phyloP scores from a whole-genome alignment of 1,140 invertebrate genomes.

The Brachionus plicatilis region DNA sequence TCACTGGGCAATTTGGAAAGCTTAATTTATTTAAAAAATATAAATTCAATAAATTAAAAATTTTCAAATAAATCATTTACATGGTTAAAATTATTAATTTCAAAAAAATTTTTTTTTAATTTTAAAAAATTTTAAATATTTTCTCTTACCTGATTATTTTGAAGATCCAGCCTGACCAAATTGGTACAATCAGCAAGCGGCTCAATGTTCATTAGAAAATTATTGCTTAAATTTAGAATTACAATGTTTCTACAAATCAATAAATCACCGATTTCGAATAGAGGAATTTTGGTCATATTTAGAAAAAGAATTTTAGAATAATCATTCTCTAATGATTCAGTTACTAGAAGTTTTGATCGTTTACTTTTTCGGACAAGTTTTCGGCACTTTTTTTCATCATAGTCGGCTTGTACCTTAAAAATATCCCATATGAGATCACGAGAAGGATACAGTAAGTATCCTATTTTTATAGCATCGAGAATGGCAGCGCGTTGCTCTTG shows the following conservation, averaged over 20 bases:
- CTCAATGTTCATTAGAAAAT: constrained; percentile 51
- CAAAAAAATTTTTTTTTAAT: not conserved
- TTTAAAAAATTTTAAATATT: not conserved
- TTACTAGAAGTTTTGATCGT: not conserved
- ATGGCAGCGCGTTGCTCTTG: not conserved
- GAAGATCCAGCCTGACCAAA: constrained; percentile 51
- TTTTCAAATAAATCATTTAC: too few species aligned
- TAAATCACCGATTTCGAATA: constrained; percentile 47
- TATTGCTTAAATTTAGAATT: constrained; percentile 50
- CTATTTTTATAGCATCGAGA: constrained; percentile 13
- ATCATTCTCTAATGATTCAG: not conserved
- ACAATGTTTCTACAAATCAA: constrained; percentile 46
- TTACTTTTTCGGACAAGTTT: not conserved
- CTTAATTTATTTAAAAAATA: constrained; percentile 41
- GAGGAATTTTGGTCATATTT: not conserved
- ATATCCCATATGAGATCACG: constrained; percentile 2
- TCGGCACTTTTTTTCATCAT: not conserved
- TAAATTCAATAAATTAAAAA: too few species aligned
- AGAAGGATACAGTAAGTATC: constrained; percentile 22
- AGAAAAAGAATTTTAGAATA: constrained; percentile 13
- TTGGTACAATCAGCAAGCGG: constrained; percentile 47
- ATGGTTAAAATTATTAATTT: too few species aligned
- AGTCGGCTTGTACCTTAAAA: constrained; percentile 12
- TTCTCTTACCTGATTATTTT: constrained; percentile 50
- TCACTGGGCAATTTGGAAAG: constrained; percentile 47